A percentile compares a stretch with the other conserved stretches of the same genome.
Conservation (phyloP, 2,113 vertebrate species). For the Protobothrops mucrosquamatus region DNA sequence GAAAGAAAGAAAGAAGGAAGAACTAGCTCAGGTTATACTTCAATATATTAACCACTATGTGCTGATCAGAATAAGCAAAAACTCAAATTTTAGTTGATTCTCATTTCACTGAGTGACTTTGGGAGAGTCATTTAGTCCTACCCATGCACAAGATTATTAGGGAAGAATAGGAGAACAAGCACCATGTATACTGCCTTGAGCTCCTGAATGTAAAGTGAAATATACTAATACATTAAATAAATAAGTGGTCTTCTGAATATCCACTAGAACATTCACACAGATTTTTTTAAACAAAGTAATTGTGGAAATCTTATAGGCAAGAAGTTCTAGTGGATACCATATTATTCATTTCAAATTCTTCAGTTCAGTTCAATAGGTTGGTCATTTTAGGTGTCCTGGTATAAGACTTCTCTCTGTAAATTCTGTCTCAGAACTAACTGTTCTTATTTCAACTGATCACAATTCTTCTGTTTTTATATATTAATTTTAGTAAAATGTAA, state of each 20-base stretch:
- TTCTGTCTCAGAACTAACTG: neutral
- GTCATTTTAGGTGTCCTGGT: neutral
- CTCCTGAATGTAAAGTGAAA: neutral
- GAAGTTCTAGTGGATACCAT: neutral
- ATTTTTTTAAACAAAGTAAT: neutral
- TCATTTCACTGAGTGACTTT: too few relatives aligned
- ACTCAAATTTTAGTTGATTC: too few relatives aligned
- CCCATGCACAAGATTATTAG: neutral
- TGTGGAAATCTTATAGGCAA: neutral
- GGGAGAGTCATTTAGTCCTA: neutral
- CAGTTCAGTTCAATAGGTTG: neutral
- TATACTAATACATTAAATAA: neutral
- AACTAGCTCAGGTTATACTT: neutral
- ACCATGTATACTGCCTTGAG: neutral
- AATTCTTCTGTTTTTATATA: neutral
- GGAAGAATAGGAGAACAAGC: neutral
- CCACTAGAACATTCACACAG: neutral
- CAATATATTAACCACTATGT: too few relatives aligned
- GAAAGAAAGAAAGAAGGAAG: neutral
- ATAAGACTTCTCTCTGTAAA: neutral
- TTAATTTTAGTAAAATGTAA: neutral
- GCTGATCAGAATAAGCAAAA: too few relatives aligned
- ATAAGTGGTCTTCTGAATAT: neutral
- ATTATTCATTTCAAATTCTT: neutral
- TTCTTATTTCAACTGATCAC: neutral